Conservation (phyloP, 1,140 invertebrate species). For the Drosophila virilis region DNA sequence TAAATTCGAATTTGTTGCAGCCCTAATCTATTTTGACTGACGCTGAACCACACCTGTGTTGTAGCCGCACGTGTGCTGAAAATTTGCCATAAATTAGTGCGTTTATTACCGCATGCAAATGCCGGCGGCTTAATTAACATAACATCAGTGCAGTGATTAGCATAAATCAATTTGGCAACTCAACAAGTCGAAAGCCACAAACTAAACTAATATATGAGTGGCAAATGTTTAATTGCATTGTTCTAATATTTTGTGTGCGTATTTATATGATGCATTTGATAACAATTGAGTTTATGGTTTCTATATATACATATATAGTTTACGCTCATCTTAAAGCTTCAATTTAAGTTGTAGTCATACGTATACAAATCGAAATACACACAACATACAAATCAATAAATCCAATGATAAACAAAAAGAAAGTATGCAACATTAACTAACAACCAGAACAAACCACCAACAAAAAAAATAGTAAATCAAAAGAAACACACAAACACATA, state of each 20-base stretch:
- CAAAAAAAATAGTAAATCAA: constrained; percentile 47
- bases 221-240: constrained; percentile 24
- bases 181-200: constrained; percentile 62
- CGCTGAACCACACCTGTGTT: not conserved
- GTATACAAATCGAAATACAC: constrained; percentile 44
- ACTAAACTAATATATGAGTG: constrained; percentile 1
- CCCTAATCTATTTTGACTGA: not conserved
- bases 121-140: constrained; percentile 57
- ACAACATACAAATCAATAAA: constrained; percentile 67
- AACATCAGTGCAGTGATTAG: constrained; percentile 51
- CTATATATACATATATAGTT: constrained; percentile 5
- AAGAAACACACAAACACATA: constrained; percentile 31
- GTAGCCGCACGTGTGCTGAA: constrained; percentile 1
- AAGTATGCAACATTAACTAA: constrained; percentile 82
- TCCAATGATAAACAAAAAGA: constrained; percentile 76
- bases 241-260: constrained; percentile 53
- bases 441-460: constrained; percentile 77
- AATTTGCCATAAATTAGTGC: constrained; percentile 42
- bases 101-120: constrained; percentile 53
- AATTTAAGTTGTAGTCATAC: constrained; percentile 71
- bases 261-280: constrained; percentile 45
- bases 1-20: not conserved
- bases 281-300: constrained; percentile 27
- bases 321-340: constrained; percentile 46
- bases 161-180: constrained; percentile 65